Evolutionary conservation across 2,113 vertebrate genomes (phyloP).

Genomic region (Scolopax mira): DNA sequence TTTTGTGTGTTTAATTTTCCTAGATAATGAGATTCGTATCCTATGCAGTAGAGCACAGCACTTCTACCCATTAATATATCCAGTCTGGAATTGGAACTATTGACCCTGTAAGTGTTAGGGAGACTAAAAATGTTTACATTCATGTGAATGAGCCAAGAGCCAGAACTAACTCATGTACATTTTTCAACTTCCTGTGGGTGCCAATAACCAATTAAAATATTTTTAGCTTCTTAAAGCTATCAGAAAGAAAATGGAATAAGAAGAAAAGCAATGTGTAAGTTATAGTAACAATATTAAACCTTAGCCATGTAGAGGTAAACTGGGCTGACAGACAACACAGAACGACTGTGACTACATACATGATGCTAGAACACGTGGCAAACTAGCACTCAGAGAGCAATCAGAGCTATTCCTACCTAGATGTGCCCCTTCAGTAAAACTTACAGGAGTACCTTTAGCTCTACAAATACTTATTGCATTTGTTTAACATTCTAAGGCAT

Average conservation of each 20-base stretch:
- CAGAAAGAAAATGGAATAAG: background rate
- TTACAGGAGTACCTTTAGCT: background rate
- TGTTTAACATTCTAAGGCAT: background rate
- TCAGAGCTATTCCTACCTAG: background rate
- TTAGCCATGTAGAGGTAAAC: background rate
- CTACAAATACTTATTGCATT: background rate
- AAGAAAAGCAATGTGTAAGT: background rate
- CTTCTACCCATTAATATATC: background rate
- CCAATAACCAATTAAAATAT: constrained; percentile 2
- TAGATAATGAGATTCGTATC: background rate
- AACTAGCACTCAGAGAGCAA: background rate
- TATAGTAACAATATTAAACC: background rate
- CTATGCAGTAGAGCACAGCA: background rate
- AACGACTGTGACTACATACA: background rate
- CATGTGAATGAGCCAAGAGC: background rate
- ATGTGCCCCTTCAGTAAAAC: background rate
- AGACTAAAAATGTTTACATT: background rate
- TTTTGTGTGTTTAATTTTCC: background rate
- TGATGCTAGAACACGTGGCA: background rate
- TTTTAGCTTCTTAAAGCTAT: background rate
- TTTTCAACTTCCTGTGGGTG: background rate
- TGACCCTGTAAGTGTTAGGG: background rate
- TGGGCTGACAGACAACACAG: background rate
- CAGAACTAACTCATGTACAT: background rate
- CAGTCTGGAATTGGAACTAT: background rate